These are phyloP conservation scores for Drosophila bocki DNA, from an alignment of 1,140 invertebrate species.

Conservation along the genomic window DNA sequence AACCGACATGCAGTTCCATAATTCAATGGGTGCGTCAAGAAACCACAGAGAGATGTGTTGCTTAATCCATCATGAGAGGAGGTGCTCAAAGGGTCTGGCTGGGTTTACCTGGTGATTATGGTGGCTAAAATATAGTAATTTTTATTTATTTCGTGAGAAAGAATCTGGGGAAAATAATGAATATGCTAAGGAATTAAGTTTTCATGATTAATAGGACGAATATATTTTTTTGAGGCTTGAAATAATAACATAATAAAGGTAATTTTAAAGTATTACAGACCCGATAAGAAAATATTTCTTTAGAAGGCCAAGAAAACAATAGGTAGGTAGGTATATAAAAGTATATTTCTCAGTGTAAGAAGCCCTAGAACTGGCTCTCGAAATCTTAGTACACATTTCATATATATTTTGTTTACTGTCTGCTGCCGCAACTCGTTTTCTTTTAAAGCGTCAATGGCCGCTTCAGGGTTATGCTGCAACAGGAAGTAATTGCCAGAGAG, in stretches of 20 bases:
- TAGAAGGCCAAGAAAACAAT: background rate
- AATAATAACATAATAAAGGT: background rate
- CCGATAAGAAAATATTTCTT: background rate
- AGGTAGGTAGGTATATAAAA: too few species aligned
- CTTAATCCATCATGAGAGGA: conserved; percentile 23
- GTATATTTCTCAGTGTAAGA: conserved; percentile 10
- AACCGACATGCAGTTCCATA: conserved; percentile 42
- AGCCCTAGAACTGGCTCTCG: conserved; percentile 24
- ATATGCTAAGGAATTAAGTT: background rate
- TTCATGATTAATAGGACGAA: too few species aligned
- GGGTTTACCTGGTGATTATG: conserved; percentile 1
- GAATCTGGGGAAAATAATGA: background rate
- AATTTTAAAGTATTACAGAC: background rate
- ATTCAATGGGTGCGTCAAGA: conserved; percentile 52
- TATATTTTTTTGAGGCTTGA: background rate
- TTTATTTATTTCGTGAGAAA: background rate
- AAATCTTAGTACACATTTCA: conserved; percentile 18
- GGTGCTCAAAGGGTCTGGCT: background rate
- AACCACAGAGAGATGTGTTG: conserved; percentile 16
- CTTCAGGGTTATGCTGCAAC: conserved; percentile 71
- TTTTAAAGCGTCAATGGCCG: conserved; percentile 47
- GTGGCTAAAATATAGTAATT: conserved; percentile 7
- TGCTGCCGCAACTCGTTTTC: conserved; percentile 16
- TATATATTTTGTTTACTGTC: background rate
- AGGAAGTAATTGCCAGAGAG: conserved; percentile 63